Conservation (phyloP, 1,140 invertebrate genomes). For the Scaptodrosophila lebanonensis region DNA sequence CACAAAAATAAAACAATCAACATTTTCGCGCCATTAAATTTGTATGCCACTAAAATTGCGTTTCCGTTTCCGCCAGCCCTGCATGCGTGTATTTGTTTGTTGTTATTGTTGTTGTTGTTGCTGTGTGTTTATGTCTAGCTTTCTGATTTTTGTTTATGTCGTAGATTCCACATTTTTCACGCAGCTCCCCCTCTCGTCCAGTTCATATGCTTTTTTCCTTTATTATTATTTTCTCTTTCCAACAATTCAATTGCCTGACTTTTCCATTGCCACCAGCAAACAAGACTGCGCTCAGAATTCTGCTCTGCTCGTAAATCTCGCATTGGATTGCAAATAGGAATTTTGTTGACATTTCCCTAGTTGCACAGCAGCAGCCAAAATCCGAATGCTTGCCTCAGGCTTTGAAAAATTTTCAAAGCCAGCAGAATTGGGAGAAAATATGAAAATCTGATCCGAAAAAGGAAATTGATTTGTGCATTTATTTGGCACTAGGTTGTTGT, state of each 20-base stretch:
- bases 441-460: conserved; percentile 39
- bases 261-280: background rate
- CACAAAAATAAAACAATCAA: conserved; percentile 51
- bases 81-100: conserved; percentile 1
- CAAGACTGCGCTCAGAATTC: background rate
- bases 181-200: background rate
- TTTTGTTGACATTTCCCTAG: conserved; percentile 55
- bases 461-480: conserved; percentile 54
- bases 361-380: conserved; percentile 24
- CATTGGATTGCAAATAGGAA: conserved; percentile 33
- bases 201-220: no score
- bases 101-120: no score
- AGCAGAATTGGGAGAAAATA: conserved; percentile 28
- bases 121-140: conserved; percentile 7
- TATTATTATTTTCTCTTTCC: no score
- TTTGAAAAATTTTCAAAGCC: conserved; percentile 29
- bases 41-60: conserved; percentile 37
- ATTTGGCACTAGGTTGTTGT: conserved; percentile 5
- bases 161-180: conserved; percentile 25
- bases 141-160: conserved; percentile 7
- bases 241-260: conserved; percentile 7
- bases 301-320: background rate
- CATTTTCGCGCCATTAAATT: conserved; percentile 72
- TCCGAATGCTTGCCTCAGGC: no score
- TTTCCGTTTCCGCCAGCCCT: conserved; percentile 21